Conservation (phyloP, 64 coral and sea anemone species). For the Porites australiensis region DNA sequence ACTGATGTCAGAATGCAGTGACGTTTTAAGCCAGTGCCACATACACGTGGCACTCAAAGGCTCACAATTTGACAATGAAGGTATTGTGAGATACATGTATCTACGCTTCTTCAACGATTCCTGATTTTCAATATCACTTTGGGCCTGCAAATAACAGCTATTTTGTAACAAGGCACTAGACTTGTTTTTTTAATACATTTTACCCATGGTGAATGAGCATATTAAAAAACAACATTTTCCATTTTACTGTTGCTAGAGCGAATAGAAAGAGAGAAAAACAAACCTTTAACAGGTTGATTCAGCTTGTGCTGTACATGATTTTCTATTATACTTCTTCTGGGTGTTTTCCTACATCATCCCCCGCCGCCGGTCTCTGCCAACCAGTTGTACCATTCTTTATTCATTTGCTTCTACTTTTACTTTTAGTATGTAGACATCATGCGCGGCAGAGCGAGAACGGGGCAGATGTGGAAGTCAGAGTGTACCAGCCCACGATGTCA, state of each 20-base stretch:
- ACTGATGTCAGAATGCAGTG: slow-evolving; percentile 11
- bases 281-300: too few relatives aligned
- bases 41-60: slow-evolving; percentile 11
- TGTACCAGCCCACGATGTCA: not conserved
- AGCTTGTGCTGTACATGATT: too few relatives aligned
- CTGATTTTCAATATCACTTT: too few relatives aligned
- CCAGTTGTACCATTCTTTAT: not conserved
- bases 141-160: not conserved
- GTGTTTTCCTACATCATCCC: slow-evolving; percentile 16
- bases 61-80: slow-evolving; percentile 22
- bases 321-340: not conserved
- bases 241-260: too few relatives aligned
- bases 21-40: slow-evolving; percentile 21
- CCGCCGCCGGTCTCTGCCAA: not conserved
- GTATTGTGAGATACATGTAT: not conserved
- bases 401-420: not conserved
- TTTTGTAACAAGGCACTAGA: not conserved
- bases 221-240: too few relatives aligned
- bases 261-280: too few relatives aligned
- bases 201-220: too few relatives aligned
- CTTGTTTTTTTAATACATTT: not conserved
- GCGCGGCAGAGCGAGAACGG: not conserved
- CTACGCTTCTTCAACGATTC: not conserved
- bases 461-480: not conserved
- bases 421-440: not conserved